Percentiles rank a stretch among this genome's conserved stretches.
These are phyloP conservation scores for Pseudochirops cupreus DNA, from an alignment of 2,797 vertebrate genomes.

Conservation along the genomic window DNA sequence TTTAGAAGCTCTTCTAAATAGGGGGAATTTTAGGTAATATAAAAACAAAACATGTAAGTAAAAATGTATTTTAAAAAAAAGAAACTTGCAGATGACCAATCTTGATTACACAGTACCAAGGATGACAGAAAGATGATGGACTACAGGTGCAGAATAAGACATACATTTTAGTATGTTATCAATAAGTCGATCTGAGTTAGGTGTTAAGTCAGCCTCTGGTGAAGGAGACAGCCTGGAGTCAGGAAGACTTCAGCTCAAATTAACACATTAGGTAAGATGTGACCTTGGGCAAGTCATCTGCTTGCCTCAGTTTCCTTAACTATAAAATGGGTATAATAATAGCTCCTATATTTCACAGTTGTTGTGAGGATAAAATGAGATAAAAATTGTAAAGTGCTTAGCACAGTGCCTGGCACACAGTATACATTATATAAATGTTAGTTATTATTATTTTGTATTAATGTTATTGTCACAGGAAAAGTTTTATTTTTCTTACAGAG, in stretches of 20 bases:
- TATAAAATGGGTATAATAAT: not conserved
- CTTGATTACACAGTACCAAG: not conserved
- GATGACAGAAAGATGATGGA: not conserved
- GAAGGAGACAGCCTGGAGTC: not conserved
- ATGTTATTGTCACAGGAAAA: not conserved
- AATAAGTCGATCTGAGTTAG: not conserved
- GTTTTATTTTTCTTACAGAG: not conserved
- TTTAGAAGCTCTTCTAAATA: not conserved
- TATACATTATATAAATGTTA: not conserved
- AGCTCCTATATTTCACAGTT: not conserved
- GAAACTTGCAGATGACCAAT: not conserved
- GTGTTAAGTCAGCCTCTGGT: not conserved
- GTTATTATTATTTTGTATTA: not conserved
- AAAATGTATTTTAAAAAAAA: not conserved
- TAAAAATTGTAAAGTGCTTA: not conserved
- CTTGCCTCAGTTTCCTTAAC: not conserved
- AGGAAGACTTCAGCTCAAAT: not conserved
- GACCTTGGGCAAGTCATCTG: not conserved
- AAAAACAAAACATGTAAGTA: not conserved
- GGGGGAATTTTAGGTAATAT: not conserved
- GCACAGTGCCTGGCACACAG: not conserved
- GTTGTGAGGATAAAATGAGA: not conserved
- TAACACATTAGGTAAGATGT: not conserved
- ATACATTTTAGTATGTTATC: not conserved
- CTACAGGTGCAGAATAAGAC: not conserved